Percentiles rank a stretch among this genome's conserved stretches.
phyloP scores from a whole-genome alignment of 2,888 invertebrate species.

The Augiades crinisus region DNA sequence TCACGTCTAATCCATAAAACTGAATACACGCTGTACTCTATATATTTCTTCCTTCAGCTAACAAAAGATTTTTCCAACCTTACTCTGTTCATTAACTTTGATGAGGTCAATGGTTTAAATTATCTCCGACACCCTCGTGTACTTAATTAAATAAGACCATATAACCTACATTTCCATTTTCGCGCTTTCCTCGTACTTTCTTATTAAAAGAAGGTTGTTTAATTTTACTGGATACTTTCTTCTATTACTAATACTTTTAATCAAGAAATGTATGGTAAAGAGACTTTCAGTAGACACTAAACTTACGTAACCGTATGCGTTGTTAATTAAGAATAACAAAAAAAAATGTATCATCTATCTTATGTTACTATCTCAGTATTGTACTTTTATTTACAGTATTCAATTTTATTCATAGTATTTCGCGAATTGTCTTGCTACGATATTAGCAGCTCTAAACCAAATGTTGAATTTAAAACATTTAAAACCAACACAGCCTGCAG shows the following conservation, averaged over 20 bases:
- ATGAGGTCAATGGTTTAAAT: slow-evolving; percentile 26
- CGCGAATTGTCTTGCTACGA: no score
- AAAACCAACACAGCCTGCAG: no score
- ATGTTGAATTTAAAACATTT: no score
- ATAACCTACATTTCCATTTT: slow-evolving; percentile 9
- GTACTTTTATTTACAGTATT: no score
- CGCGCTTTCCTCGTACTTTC: not conserved
- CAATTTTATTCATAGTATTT: no score
- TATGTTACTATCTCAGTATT: no score
- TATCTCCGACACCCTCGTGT: slow-evolving; percentile 17
- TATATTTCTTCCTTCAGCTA: slow-evolving; percentile 18
- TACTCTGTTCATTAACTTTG: slow-evolving; percentile 25
- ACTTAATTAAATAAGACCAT: slow-evolving; percentile 24
- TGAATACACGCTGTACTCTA: slow-evolving; percentile 7
- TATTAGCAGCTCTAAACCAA: no score
- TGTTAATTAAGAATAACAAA: no score
- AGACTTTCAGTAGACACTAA: no score
- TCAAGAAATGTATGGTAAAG: not conserved
- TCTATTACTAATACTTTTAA: not conserved
- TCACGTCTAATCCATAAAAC: not conserved
- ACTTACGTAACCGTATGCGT: no score
- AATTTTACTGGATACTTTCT: not conserved
- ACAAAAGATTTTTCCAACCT: slow-evolving; percentile 25
- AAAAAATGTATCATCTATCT: no score
- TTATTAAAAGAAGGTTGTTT: not conserved